A percentile compares a stretch with the other conserved stretches of the same genome.
phyloP scores from a whole-genome alignment of 2,797 vertebrate genomes.

The Siniperca obscura region DNA sequence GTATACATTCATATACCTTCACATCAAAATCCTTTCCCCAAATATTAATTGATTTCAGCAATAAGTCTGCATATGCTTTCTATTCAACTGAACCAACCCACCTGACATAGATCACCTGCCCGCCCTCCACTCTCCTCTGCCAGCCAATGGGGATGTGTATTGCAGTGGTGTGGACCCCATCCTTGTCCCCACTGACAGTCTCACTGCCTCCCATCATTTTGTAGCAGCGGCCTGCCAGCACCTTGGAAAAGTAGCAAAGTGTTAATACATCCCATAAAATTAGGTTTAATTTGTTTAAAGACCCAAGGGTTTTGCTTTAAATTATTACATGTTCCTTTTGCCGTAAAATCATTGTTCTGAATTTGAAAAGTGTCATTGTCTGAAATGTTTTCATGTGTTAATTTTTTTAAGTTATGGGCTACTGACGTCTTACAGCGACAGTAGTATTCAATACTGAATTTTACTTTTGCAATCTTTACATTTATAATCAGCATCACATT shows the following conservation, averaged over 20 bases:
- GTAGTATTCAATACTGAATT: neutral
- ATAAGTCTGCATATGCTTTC: neutral
- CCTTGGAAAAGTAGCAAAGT: conserved; percentile 76
- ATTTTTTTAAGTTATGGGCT: neutral
- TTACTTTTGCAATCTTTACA: neutral
- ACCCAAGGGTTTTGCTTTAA: neutral
- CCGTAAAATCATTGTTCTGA: neutral
- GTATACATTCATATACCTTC: too few relatives aligned
- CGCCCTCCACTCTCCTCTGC: conserved; percentile 91
- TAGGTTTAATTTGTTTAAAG: neutral
- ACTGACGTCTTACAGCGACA: neutral
- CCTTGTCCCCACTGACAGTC: conserved; percentile 91
- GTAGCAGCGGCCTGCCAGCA: conserved; percentile 88
- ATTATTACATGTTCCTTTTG: neutral
- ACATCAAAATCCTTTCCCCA: neutral
- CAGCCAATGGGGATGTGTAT: conserved; percentile 93
- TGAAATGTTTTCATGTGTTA: neutral
- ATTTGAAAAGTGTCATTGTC: neutral
- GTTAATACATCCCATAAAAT: neutral
- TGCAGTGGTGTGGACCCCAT: conserved; percentile 87
- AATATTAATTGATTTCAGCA: neutral
- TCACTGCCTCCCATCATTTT: conserved; percentile 97
- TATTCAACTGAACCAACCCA: conserved; percentile 59
- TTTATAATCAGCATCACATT: neutral
- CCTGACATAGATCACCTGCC: conserved; percentile 92